A percentile compares a stretch with the other conserved stretches of the same genome.
These are phyloP conservation scores for Rhabdornis inornatus DNA, from an alignment of 2,113 vertebrate species.

Conservation along the genomic window DNA sequence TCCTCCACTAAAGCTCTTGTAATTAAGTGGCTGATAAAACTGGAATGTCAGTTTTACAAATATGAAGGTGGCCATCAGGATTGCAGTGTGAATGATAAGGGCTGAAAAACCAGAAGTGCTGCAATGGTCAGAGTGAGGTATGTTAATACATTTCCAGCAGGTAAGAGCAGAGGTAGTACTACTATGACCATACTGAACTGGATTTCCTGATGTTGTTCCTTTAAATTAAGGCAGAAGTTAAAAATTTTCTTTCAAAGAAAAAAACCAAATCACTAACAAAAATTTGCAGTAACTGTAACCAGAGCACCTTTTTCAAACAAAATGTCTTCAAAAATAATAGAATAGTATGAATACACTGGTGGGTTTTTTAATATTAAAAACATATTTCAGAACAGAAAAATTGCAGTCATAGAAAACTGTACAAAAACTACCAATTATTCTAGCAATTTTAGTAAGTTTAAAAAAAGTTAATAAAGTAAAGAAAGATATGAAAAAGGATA, in stretches of 20 bases:
- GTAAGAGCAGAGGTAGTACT: neutral
- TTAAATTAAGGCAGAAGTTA: neutral
- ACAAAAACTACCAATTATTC: neutral
- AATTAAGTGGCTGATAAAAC: neutral
- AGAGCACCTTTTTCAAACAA: neutral
- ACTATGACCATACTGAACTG: neutral
- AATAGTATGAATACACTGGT: neutral
- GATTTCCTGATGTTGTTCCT: neutral
- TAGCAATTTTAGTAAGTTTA: neutral
- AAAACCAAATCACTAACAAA: neutral
- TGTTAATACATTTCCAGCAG: neutral
- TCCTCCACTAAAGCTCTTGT: neutral
- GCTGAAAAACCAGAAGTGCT: neutral
- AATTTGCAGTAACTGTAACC: neutral
- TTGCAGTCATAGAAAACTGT: slow-evolving; percentile 12
- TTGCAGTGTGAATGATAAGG: neutral
- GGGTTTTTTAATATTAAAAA: neutral
- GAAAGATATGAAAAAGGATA: neutral
- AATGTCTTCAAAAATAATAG: neutral
- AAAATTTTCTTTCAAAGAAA: neutral
- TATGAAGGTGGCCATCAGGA: neutral
- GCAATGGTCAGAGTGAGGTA: neutral
- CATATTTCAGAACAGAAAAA: slow-evolving; percentile 13
- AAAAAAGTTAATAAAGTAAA: neutral
- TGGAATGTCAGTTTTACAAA: neutral